Base-by-base conservation (phyloP, 2,797 vertebrate genomes). In the Eleutherodactylus coqui region DNA sequence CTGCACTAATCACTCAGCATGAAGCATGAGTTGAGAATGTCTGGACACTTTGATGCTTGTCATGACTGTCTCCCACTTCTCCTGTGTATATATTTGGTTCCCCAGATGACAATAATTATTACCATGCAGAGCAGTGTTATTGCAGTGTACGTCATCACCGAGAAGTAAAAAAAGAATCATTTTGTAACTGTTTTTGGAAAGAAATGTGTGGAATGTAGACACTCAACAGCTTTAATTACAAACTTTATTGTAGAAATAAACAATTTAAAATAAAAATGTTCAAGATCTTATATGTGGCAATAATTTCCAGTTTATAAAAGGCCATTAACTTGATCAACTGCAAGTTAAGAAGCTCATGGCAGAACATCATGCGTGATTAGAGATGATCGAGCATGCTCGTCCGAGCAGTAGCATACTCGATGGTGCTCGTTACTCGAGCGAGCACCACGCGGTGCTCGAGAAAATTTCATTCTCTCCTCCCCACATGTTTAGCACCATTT, bases 31-130 rank as follows among this genome's bases (percentile, higher is more conserved):
- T 70, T 79, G 38, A 45, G 32, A 76, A 82, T 86, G 85, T 82
- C 85, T 82, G 75, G 79, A 67, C 51, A 45, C 79, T 86, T 76
- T 82, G 58, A 51, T 64, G 79, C 75, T 67, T 24, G 43, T 67
- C n/a, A 67, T 45, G 79, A 86, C 43, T 45, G 79, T 86, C 79
- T 81, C 55, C 53, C 43, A 60, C 43, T 75, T 62, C 75, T 67
- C 58, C 60, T 55, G 34, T 75, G 47, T 75, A 49, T 41, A 80
- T 21, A 58, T 45, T 24, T 70, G 14, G 27, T 19, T 29, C 27
- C n/a, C 67, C 85, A 86, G 69, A 86, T 76, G 70, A 82, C 58
- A 82, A 32, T 75, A 80, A 86, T 82, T 86, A 67, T 64, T 27
- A 67, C 19, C 69, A 82, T 82, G 34, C 43, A 58, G 21, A 53